These are phyloP conservation scores for Drosophila parthenogenetica DNA, from an alignment of 2,888 invertebrate species.

Conservation along the genomic window DNA sequence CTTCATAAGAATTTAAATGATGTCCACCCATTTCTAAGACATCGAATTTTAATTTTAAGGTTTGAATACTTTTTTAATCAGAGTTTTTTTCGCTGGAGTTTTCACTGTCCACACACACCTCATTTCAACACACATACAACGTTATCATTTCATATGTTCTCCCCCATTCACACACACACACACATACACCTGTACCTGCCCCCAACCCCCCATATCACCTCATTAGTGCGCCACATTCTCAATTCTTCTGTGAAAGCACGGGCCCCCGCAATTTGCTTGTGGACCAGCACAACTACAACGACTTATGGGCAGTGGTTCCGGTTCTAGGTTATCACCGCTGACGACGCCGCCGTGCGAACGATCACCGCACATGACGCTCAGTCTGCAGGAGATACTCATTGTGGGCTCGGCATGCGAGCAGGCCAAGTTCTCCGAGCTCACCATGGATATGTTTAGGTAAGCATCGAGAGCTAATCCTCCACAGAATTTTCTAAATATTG, in stretches of 20 bases:
- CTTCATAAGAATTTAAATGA: too few species aligned
- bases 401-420: constrained; percentile 97
- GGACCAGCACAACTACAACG: constrained; percentile 85
- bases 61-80: too few species aligned
- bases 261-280: constrained; percentile 84
- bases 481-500: background rate
- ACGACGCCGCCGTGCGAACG: constrained; percentile 95
- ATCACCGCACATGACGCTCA: constrained; percentile 93
- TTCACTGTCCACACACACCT: constrained; percentile 10
- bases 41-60: too few species aligned
- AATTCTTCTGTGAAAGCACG: constrained; percentile 86
- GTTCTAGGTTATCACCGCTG: constrained; percentile 90
- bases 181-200: constrained; percentile 16
- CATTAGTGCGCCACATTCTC: constrained; percentile 84
- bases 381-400: constrained; percentile 96
- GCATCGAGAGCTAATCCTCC: background rate
- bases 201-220: constrained; percentile 61
- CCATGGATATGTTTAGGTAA: constrained; percentile 96
- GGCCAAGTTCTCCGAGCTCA: constrained; percentile 98
- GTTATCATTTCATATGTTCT: constrained; percentile 56
- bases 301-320: constrained; percentile 85
- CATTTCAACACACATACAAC: constrained; percentile 17
- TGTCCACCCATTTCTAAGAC: too few species aligned
- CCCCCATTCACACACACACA: constrained; percentile 34
- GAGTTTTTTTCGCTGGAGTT: background rate